These are phyloP conservation scores for Papilio aristodemus DNA, from an alignment of 1,140 invertebrate species.

Conservation along the genomic window DNA sequence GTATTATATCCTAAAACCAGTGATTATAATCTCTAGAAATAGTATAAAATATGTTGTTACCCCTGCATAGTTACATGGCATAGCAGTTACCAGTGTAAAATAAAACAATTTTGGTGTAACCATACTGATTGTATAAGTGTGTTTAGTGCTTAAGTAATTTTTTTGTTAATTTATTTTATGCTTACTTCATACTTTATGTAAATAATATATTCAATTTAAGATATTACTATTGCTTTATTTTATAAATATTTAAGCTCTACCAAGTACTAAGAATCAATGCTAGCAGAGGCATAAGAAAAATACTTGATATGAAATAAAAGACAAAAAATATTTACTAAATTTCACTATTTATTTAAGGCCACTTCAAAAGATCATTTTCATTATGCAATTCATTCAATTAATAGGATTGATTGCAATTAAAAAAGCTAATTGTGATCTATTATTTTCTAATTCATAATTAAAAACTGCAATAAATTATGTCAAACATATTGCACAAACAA, in stretches of 20 bases:
- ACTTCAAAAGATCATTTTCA: constrained; percentile 9
- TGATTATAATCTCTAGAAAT: background rate
- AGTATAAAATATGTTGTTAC: background rate
- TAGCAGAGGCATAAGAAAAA: too few relatives aligned
- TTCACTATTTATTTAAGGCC: constrained; percentile 19
- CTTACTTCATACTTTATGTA: constrained; percentile 4
- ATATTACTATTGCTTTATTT: too few relatives aligned
- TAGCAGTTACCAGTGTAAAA: background rate
- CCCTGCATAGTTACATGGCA: background rate
- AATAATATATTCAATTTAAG: too few relatives aligned
- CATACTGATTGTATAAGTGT: background rate
- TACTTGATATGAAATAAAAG: background rate
- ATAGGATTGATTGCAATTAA: constrained; percentile 6
- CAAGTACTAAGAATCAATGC: too few relatives aligned
- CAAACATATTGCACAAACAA: constrained; percentile 24
- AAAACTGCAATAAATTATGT: constrained; percentile 3
- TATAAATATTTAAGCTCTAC: too few relatives aligned
- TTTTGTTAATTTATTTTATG: background rate
- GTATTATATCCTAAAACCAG: background rate
- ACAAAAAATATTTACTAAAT: background rate
- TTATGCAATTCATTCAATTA: background rate
- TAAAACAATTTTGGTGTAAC: background rate
- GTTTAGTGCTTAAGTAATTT: background rate
- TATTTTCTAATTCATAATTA: background rate
- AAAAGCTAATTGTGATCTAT: constrained; percentile 16